A percentile compares a stretch with the other conserved stretches of the same genome.
phyloP scores from a whole-genome alignment of 2,888 invertebrate genomes.

The Arrhopalites spinosus region DNA sequence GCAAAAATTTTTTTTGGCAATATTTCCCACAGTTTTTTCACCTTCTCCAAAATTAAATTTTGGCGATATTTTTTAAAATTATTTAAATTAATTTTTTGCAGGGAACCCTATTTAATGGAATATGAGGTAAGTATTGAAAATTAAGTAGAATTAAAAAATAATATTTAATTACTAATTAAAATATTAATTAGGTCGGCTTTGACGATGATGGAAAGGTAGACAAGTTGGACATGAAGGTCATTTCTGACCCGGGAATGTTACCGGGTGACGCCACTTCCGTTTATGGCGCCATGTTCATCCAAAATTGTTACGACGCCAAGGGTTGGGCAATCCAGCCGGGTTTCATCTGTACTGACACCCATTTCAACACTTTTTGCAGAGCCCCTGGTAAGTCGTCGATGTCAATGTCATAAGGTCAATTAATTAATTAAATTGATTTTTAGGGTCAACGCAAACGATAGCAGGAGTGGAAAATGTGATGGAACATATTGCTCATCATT shows the following conservation, averaged over 20 bases:
- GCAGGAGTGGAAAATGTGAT: conserved; percentile 61
- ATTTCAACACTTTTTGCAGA: conserved; percentile 59
- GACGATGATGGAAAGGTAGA: conserved; percentile 68
- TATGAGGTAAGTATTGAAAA: conserved; percentile 64
- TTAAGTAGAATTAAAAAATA: no score
- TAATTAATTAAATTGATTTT: background rate
- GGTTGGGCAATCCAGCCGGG: conserved; percentile 59
- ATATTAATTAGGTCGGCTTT: conserved; percentile 49
- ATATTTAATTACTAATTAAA: background rate
- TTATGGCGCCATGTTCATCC: conserved; percentile 60
- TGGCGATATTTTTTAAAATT: no score
- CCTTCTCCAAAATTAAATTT: no score
- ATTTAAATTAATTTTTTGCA: background rate
- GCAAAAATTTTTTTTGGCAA: no score
- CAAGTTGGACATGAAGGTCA: conserved; percentile 64
- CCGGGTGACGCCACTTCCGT: conserved; percentile 63
- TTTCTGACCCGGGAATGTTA: conserved; percentile 62
- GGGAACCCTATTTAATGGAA: conserved; percentile 64
- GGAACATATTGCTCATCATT: conserved; percentile 60
- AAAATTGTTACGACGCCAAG: conserved; percentile 59
- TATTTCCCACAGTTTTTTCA: no score
- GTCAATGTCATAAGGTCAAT: background rate
- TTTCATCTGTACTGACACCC: conserved; percentile 59
- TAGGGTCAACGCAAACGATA: conserved; percentile 59
- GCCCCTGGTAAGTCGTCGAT: no score